Conservation (phyloP, 2,113 vertebrate genomes). For the Rafetus swinhoei region DNA sequence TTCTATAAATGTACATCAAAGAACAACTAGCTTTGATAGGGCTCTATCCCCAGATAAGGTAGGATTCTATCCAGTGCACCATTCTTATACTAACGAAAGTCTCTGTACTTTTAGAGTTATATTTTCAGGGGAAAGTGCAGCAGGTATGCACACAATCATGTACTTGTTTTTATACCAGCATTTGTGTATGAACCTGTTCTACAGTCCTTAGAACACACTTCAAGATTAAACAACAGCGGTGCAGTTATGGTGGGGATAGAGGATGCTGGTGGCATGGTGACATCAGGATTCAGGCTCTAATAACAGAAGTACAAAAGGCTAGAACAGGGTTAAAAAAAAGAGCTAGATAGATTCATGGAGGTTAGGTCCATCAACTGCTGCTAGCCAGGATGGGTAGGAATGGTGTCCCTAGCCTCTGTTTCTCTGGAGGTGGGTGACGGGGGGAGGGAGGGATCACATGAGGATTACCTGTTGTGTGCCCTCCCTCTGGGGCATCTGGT, state of each 20-base stretch:
- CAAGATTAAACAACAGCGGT: not conserved
- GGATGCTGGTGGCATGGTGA: not conserved
- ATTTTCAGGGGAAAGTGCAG: not conserved
- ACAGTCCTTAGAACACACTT: not conserved
- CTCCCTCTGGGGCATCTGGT: too few species aligned
- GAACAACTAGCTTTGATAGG: not conserved
- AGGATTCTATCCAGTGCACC: not conserved
- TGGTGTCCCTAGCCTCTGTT: too few species aligned
- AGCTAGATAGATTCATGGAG: too few species aligned
- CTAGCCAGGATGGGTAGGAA: too few species aligned
- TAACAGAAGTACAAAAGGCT: not conserved
- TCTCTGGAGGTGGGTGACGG: too few species aligned
- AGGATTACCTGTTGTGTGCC: too few species aligned
- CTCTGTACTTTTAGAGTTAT: not conserved
- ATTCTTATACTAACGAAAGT: not conserved
- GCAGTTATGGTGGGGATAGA: not conserved
- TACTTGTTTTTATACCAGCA: not conserved
- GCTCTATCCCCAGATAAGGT: not conserved
- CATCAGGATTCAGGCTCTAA: not conserved
- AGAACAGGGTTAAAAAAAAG: too few species aligned
- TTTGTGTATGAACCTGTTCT: not conserved
- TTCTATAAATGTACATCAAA: rapidly evolving
- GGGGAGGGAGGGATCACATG: too few species aligned
- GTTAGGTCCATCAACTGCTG: too few species aligned
- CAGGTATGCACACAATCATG: rapidly evolving